phyloP scores from a whole-genome alignment of 2,113 vertebrate species.

The Gambusia holbrooki region DNA sequence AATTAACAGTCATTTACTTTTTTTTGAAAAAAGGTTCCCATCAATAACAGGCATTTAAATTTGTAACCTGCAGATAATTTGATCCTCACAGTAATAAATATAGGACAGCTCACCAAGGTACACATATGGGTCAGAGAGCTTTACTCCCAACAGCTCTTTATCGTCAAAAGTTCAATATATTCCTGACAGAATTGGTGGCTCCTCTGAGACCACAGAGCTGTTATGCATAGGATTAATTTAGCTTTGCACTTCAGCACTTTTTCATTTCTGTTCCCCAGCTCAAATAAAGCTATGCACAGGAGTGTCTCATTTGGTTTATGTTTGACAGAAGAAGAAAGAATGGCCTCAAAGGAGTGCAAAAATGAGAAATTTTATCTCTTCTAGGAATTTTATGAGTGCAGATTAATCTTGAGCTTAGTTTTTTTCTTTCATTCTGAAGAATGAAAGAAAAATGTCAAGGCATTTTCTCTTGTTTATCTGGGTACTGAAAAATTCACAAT shows the following conservation, averaged over 20 bases:
- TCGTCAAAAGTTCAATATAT: not conserved
- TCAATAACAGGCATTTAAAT: not conserved
- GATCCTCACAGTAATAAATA: not conserved
- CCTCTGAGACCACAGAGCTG: conserved; percentile 12
- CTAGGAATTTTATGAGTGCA: not conserved
- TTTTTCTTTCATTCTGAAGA: too few species aligned
- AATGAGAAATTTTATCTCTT: not conserved
- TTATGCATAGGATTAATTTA: conserved; percentile 18
- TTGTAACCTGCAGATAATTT: not conserved
- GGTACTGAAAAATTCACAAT: not conserved
- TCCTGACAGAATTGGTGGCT: conserved; percentile 25
- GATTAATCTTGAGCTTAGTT: not conserved
- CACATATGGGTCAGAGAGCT: not conserved
- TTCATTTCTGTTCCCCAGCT: not conserved
- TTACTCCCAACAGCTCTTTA: not conserved
- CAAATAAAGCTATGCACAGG: not conserved
- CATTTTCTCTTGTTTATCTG: not conserved
- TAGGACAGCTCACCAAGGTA: not conserved
- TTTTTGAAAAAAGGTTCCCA: not conserved
- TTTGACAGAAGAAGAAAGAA: conserved; percentile 18
- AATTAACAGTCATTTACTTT: not conserved
- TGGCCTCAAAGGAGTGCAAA: not conserved
- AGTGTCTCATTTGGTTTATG: conserved; percentile 34
- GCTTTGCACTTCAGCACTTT: conserved; percentile 26
- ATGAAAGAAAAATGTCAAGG: too few species aligned